Percentiles rank a stretch among this genome's conserved stretches.
Conservation (phyloP, 92 coral and sea anemone genomes). For the Actinernus sp. region DNA sequence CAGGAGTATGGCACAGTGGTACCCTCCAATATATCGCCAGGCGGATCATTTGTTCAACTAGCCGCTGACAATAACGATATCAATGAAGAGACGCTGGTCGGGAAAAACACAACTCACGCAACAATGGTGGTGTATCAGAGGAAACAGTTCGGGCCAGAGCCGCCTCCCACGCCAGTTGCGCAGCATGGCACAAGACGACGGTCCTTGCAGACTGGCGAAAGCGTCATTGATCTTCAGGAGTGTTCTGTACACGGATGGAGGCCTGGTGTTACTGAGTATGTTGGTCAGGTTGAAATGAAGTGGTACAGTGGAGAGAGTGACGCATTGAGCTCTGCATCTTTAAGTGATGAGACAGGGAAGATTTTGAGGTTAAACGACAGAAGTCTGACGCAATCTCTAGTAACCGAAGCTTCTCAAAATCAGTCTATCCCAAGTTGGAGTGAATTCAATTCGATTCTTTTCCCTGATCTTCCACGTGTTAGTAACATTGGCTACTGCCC, state of each 20-base stretch:
- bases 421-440: conserved; percentile 42
- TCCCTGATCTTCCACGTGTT: no score
- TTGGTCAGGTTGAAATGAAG: no score
- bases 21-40: conserved; percentile 40
- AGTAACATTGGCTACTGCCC: no score
- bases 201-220: no score
- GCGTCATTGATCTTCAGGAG: no score
- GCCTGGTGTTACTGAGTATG: no score
- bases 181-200: no score
- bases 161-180: no score
- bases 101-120: conserved; percentile 50
- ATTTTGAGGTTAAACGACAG: conserved; percentile 10
- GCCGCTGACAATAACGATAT: conserved; percentile 39
- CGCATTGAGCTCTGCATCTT: no score
- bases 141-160: no score
- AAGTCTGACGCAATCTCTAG: no score
- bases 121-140: conserved; percentile 23
- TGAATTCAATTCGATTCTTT: conserved; percentile 33
- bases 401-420: conserved; percentile 1
- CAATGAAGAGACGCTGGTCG: conserved; percentile 53
- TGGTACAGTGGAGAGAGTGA: conserved; percentile 9
- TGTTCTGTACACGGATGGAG: no score
- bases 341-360: conserved; percentile 12
- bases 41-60: conserved; percentile 22
- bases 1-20: conserved; percentile 19